Conservation (phyloP, 2,797 vertebrate species). For the Cirrhinus molitorella region DNA sequence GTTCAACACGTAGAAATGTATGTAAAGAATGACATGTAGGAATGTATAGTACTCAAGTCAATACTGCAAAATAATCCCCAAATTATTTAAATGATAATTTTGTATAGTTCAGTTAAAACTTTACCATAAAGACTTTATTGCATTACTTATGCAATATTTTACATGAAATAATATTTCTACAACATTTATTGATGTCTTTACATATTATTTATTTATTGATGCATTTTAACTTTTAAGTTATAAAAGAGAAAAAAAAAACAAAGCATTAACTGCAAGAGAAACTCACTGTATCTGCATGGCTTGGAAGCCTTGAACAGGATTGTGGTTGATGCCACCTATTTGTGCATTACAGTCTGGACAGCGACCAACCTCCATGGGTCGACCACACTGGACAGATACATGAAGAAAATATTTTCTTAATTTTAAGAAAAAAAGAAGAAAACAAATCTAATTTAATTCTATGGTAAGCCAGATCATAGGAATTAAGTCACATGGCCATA, state of each 20-base stretch:
- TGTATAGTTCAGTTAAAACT: not conserved
- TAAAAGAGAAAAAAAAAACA: not conserved
- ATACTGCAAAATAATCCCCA: not conserved
- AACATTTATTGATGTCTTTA: not conserved
- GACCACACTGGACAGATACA: slow-evolving; percentile 83
- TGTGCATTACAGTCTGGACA: slow-evolving; percentile 81
- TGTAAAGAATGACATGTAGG: not conserved
- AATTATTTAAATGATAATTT: not conserved
- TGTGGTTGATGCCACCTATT: slow-evolving; percentile 81
- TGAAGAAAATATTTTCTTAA: not conserved
- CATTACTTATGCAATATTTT: not conserved
- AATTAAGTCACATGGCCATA: slow-evolving; percentile 67
- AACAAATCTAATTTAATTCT: not conserved
- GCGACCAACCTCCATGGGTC: slow-evolving; percentile 72
- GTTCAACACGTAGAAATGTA: not conserved
- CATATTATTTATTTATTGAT: not conserved
- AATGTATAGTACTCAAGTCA: not conserved
- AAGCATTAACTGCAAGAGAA: not conserved
- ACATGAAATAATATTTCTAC: not conserved
- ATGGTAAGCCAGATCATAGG: not conserved
- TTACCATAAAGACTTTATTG: not conserved
- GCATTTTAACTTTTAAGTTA: not conserved
- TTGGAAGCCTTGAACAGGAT: slow-evolving; percentile 63
- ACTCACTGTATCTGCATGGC: slow-evolving; percentile 60
- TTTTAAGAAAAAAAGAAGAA: not conserved